A percentile compares a stretch with the other conserved stretches of the same genome.
These are phyloP conservation scores for Lordiphosa andalusiaca DNA, from an alignment of 2,888 invertebrate genomes.

Conservation along the genomic window DNA sequence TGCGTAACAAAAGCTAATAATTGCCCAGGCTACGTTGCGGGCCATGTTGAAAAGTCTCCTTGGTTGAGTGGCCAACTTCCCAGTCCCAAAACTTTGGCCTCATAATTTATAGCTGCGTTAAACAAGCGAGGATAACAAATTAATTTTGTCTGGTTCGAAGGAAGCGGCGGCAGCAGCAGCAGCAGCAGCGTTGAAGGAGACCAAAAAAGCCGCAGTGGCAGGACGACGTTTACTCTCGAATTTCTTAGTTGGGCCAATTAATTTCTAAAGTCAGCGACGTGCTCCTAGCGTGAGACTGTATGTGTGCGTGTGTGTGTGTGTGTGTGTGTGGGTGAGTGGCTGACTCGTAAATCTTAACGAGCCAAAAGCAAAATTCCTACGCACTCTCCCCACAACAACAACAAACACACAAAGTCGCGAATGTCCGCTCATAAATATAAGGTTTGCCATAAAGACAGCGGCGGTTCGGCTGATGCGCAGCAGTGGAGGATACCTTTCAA, in stretches of 20 bases:
- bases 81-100: conserved; percentile 67
- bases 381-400: conserved; percentile 37
- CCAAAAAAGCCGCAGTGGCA: conserved; percentile 57
- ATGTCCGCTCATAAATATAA: conserved; percentile 67
- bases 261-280: conserved; percentile 74
- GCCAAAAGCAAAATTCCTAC: conserved; percentile 72
- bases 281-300: conserved; percentile 11
- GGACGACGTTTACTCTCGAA: conserved; percentile 69
- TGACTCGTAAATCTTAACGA: conserved; percentile 73
- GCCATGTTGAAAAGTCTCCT: conserved; percentile 51
- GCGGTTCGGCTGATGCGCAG: not conserved
- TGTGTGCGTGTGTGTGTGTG: conserved; percentile 13
- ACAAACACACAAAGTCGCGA: conserved; percentile 42
- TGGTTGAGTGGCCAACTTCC: conserved; percentile 55
- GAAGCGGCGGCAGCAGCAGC: conserved; percentile 4
- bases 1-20: conserved; percentile 73
- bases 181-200: conserved; percentile 1
- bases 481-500: conserved; percentile 14
- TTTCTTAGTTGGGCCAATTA: conserved; percentile 75
- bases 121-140: conserved; percentile 76
- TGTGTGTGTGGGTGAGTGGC: conserved; percentile 30
- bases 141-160: conserved; percentile 70
- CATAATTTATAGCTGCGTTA: conserved; percentile 76
- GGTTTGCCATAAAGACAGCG: conserved; percentile 30
- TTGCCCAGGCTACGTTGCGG: conserved; percentile 64